Conservation (phyloP, 2,113 vertebrate species). For the Spea multiplicata region DNA sequence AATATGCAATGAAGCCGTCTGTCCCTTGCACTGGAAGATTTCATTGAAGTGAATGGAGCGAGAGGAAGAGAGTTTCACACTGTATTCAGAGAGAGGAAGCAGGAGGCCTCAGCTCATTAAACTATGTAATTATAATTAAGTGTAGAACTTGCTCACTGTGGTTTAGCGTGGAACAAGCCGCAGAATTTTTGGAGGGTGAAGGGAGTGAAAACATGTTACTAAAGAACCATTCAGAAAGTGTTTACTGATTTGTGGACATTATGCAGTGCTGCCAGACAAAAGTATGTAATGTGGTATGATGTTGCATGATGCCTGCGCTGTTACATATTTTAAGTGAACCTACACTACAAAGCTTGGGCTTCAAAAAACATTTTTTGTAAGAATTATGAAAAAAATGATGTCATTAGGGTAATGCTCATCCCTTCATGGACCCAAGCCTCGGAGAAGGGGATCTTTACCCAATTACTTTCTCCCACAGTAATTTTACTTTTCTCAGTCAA, state of each 20-base stretch:
- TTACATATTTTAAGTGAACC: too few species aligned
- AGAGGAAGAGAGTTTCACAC: conserved; percentile 23
- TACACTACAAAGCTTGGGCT: too few species aligned
- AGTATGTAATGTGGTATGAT: not conserved
- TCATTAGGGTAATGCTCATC: too few species aligned
- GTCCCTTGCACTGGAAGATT: conserved; percentile 27
- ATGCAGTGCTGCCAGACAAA: conserved; percentile 7
- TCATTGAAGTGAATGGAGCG: conserved; percentile 34
- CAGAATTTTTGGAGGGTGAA: too few species aligned
- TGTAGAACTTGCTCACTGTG: conserved; percentile 24
- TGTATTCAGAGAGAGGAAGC: conserved; percentile 14
- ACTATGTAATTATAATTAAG: conserved; percentile 32
- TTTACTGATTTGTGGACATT: conserved; percentile 17
- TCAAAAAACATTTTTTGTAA: too few species aligned
- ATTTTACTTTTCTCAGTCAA: too few species aligned
- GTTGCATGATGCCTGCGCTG: too few species aligned
- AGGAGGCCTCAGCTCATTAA: conserved; percentile 34
- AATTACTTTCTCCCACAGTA: too few species aligned
- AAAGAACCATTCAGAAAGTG: conserved; percentile 31
- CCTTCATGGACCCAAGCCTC: too few species aligned
- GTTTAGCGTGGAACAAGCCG: conserved; percentile 1
- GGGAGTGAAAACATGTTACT: conserved; percentile 25
- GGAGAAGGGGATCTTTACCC: too few species aligned
- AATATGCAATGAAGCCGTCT: conserved; percentile 27
- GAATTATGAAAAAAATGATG: too few species aligned